Evolutionary conservation across 2,888 invertebrate species (phyloP), one percentile per base, ranked within the genome.

Genomic region (Subacronicta megacephala): DNA sequence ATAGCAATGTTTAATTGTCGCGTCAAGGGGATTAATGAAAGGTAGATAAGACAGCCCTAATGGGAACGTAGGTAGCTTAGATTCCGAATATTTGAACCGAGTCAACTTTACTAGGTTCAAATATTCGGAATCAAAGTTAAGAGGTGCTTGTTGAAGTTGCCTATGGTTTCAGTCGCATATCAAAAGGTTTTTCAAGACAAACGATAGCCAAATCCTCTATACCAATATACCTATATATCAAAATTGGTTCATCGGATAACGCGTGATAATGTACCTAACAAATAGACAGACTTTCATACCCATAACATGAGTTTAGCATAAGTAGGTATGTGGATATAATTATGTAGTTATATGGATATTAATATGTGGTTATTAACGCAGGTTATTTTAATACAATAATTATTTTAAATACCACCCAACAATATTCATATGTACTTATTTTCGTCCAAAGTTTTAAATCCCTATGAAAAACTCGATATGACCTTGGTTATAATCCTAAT

Each of bases 11-110:
- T 68, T 38, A 46, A 54, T 37, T 55, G 61, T 66, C 61, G 57
- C 51, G 56, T 62, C 60, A 46, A 61, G 50, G 31, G 53, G 58
- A 76, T 70, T 77, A 70, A 52, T 13, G 38, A 15, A 50, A 67
- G 64, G 59, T 71, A 26, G 42, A 50, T 40, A 33, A 31, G 35
- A 36, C 18, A 44, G 44, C 23, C 44, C 35, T 53, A 61, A 26
- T 26, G 10, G 26, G 10, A 10, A 26, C 26, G 3, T 26, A 18
- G 3, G 3, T 18, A 26, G 0, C 55, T 57, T 53, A 35, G 37
- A 62, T 56, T 64, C 55, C 15, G 17, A 57, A 71, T 37, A 58
- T 53, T 56, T 38, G 10, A 53, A 38, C 35, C 29, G 17, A n/a
- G 12, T 13, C 40, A 47, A 73, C 13, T 53, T 69, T 61, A 70